These are phyloP conservation scores for Stichopus chloronotus DNA, from an alignment of 35 echinoderm and acorn worm species.

Conservation along the genomic window DNA sequence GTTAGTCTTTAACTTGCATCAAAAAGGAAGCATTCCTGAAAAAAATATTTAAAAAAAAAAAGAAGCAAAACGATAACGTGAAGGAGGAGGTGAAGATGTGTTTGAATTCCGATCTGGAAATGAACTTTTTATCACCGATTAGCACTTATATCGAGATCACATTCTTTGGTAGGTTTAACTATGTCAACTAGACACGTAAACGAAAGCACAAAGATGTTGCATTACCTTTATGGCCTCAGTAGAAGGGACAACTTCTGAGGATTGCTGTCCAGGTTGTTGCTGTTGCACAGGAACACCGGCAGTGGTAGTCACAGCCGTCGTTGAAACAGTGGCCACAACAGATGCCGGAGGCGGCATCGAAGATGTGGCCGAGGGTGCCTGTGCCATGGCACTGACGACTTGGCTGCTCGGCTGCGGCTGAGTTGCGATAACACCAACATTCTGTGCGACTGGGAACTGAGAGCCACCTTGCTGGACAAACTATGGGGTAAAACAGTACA, in stretches of 20 bases:
- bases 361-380: neutral
- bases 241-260: slow-evolving; percentile 12
- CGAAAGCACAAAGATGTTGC: too few species aligned
- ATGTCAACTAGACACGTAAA: too few species aligned
- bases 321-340: neutral
- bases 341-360: neutral
- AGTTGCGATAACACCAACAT: neutral
- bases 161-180: too few species aligned
- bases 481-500: neutral
- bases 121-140: too few species aligned
- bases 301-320: neutral
- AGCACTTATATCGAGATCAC: too few species aligned
- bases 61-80: too few species aligned
- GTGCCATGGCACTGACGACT: neutral
- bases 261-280: neutral
- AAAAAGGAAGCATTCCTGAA: too few species aligned
- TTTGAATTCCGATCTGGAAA: too few species aligned
- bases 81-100: too few species aligned
- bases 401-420: neutral
- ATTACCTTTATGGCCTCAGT: neutral
- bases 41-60: too few species aligned
- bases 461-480: slow-evolving; percentile 19
- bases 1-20: too few species aligned
- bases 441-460: neutral
- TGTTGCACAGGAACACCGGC: neutral